These are phyloP conservation scores for Peromyscus maniculatus DNA, from an alignment of 2,113 vertebrate species.

Conservation along the genomic window DNA sequence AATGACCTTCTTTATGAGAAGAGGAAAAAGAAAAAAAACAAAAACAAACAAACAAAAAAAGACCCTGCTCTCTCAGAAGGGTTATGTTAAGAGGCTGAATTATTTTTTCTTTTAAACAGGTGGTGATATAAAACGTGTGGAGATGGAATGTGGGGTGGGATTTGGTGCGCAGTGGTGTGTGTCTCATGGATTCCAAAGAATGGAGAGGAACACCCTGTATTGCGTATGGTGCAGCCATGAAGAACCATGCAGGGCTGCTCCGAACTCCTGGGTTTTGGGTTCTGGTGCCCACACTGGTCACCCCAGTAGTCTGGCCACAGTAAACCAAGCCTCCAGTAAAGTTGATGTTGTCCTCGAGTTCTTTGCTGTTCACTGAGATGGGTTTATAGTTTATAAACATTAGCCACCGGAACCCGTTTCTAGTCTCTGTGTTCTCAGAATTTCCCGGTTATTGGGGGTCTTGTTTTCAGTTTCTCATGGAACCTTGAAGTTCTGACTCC, in stretches of 20 bases:
- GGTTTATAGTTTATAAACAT: constrained; percentile 43
- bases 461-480: background rate
- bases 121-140: constrained; percentile 58
- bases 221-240: background rate
- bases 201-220: background rate
- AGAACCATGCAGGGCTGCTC: background rate
- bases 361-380: constrained; percentile 40
- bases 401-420: background rate
- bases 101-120: constrained; percentile 72
- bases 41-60: too few species aligned
- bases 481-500: background rate
- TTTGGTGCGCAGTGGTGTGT: background rate
- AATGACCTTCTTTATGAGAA: constrained; percentile 63
- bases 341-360: background rate
- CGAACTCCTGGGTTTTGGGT: constrained; percentile 32
- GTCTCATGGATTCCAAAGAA: constrained; percentile 8
- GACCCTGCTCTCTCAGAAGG: constrained; percentile 61
- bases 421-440: background rate
- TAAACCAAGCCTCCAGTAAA: constrained; percentile 66
- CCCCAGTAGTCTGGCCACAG: constrained; percentile 50
- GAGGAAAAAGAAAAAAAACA: constrained; percentile 40
- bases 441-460: background rate
- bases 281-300: constrained; percentile 10
- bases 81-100: constrained; percentile 74
- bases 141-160: background rate